Base-by-base conservation (phyloP, 2,797 vertebrate species). In the Ctenopoma multispine region DNA sequence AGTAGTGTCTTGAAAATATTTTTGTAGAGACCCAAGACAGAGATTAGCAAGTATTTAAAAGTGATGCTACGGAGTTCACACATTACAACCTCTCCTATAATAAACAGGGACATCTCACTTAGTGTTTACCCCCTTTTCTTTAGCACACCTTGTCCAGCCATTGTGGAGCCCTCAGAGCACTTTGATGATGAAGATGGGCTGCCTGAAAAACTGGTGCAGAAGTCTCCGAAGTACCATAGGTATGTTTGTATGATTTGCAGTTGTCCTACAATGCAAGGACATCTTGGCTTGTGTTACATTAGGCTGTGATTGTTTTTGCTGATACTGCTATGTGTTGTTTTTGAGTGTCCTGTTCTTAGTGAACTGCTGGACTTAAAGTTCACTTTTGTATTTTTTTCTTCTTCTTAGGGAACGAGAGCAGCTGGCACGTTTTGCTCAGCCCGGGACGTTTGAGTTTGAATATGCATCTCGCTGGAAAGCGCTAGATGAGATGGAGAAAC, bases 391-490 rank as follows among this genome's bases (percentile, higher is more conserved):
- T 13, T 13, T 31, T 0, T 23, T n/a, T 76, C 56, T 77, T 47
- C 46, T 85, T 73, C 24, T 20, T 85, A 99, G 97, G 90, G 97
- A 99, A 90, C 94, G 97, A 83, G 96, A 97, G 79, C 96, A 97
- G 72, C 94, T 88, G 2, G 97, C 98, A 24, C 96, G 94, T 62
- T 99, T 99, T 84, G 98, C 97, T 78, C 97, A 99, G 63, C 98
- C 98, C 7, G 98, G 98, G 13, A 99, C 98, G 0, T 99, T 99
- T 92, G 98, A 99, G 87, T 99, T 99, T 91, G 98, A 99, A 77
- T 99, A 96, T 81, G 96, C 97, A 7, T 98, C 97, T 59, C 96
- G 98, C 66, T 99, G 98, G 98, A 99, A 97, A 89, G 97, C 98
- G 65, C 95, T 99, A 40, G 96, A 97, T 61, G 98, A 99, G 90